These are phyloP conservation scores for Drosophila monieri DNA, from an alignment of 2,888 invertebrate genomes.

Conservation along the genomic window DNA sequence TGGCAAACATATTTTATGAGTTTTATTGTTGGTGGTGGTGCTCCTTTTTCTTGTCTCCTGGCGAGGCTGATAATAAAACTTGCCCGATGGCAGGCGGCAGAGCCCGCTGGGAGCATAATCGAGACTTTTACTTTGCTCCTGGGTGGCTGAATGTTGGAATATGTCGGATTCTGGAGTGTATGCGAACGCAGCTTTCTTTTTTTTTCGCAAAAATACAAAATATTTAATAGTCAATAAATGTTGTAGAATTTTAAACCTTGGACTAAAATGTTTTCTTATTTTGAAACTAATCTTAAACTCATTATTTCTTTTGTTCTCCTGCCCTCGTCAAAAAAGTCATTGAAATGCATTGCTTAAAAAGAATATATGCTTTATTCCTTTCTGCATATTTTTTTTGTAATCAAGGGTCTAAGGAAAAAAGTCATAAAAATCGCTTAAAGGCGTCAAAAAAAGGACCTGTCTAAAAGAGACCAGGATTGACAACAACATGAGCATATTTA, in stretches of 20 bases:
- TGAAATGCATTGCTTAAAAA: background rate
- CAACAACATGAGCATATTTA: slow-evolving; percentile 67
- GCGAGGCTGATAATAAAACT: slow-evolving; percentile 80
- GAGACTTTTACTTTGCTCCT: slow-evolving; percentile 63
- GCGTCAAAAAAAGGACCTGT: slow-evolving; percentile 54
- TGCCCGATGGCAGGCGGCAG: slow-evolving; percentile 67
- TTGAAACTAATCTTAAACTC: too few relatives aligned
- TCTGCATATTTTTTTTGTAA: background rate
- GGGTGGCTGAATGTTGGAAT: slow-evolving; percentile 15
- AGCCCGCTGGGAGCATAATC: slow-evolving; percentile 81
- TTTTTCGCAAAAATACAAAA: slow-evolving; percentile 18
- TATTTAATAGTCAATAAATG: slow-evolving; percentile 6
- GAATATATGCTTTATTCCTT: background rate
- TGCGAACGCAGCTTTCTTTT: slow-evolving; percentile 49
- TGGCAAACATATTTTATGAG: slow-evolving; percentile 82
- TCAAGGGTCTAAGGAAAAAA: background rate
- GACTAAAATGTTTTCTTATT: too few relatives aligned
- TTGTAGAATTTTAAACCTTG: too few relatives aligned
- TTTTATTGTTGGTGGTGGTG: slow-evolving; percentile 50
- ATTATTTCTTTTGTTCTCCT: background rate
- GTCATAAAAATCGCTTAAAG: slow-evolving; percentile 32
- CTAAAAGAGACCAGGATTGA: slow-evolving; percentile 50
- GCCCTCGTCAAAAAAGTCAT: too few relatives aligned
- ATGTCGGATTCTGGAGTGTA: slow-evolving; percentile 31
- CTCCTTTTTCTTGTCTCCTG: slow-evolving; percentile 63